A percentile compares a stretch with the other conserved stretches of the same genome.
Evolutionary conservation across 2,113 vertebrate species (phyloP).

Genomic region (Ahaetulla prasina): DNA sequence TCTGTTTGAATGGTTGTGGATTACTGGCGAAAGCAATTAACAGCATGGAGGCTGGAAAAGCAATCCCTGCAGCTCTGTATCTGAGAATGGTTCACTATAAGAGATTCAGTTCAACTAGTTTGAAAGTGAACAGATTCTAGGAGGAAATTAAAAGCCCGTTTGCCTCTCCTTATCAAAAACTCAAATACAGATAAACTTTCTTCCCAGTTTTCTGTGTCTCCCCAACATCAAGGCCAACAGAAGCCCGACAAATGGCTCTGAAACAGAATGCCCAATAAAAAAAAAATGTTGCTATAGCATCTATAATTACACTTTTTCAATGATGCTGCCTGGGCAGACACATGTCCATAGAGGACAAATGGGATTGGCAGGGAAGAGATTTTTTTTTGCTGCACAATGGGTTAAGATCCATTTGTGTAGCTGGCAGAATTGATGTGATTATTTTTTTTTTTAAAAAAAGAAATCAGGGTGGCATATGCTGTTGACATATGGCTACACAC

Average conservation of each 20-base stretch:
- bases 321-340: background rate
- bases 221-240: conserved; percentile 44
- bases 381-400: conserved; percentile 44
- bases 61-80: background rate
- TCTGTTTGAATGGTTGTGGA: background rate
- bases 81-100: background rate
- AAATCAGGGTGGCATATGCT: conserved; percentile 78
- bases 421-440: conserved; percentile 70
- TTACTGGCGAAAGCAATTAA: background rate
- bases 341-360: conserved; percentile 36
- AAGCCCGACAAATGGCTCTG: conserved; percentile 33
- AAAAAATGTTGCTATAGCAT: conserved; percentile 31
- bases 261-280: conserved; percentile 9
- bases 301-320: conserved; percentile 18
- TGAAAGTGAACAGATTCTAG: conserved; percentile 50
- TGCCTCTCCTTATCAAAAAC: conserved; percentile 38
- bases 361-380: conserved; percentile 32
- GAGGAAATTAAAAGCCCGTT: background rate
- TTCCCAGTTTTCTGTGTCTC: conserved; percentile 1
- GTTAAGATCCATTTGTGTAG: conserved; percentile 57
- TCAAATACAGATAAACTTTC: conserved; percentile 24
- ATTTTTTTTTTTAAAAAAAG: conserved; percentile 58
- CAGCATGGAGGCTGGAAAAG: background rate
- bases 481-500: conserved; percentile 76
- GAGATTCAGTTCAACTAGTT: conserved; percentile 30